Evolutionary conservation across 2,888 invertebrate species (phyloP).

Genomic region (Gymnocheta viridis): DNA sequence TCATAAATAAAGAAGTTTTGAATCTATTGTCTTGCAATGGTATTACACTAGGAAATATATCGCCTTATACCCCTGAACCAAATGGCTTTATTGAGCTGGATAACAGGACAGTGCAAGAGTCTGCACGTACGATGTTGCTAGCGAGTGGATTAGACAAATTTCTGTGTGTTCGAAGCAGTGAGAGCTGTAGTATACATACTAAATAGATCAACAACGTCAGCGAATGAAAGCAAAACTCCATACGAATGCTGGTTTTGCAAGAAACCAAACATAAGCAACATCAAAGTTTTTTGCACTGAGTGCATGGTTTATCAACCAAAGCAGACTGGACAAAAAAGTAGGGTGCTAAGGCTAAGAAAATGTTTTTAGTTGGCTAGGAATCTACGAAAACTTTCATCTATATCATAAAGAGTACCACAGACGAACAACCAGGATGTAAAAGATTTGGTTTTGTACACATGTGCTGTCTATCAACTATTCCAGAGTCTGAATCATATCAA

Average conservation of each 20-base stretch:
- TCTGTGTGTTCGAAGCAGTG: slow-evolving; percentile 79
- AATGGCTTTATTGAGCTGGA: no score
- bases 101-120: no score
- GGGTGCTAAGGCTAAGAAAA: neutral
- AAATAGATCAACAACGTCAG: slow-evolving; percentile 71
- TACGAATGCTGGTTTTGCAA: slow-evolving; percentile 54
- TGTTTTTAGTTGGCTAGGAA: neutral
- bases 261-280: slow-evolving; percentile 67
- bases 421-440: slow-evolving; percentile 26
- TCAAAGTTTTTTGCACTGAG: slow-evolving; percentile 53
- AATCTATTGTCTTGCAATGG: no score
- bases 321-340: neutral
- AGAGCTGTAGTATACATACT: no score
- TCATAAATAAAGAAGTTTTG: no score
- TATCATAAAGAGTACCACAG: neutral
- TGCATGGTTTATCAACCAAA: slow-evolving; percentile 16
- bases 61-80: no score
- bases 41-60: no score
- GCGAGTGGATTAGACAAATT: slow-evolving; percentile 69
- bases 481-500: slow-evolving; percentile 64
- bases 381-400: no score
- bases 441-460: slow-evolving; percentile 42
- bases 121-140: slow-evolving; percentile 61
- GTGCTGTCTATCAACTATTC: slow-evolving; percentile 38
- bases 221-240: slow-evolving; percentile 31